Base-by-base conservation (phyloP, 2,113 vertebrate species). In the Desmodus rotundus region DNA sequence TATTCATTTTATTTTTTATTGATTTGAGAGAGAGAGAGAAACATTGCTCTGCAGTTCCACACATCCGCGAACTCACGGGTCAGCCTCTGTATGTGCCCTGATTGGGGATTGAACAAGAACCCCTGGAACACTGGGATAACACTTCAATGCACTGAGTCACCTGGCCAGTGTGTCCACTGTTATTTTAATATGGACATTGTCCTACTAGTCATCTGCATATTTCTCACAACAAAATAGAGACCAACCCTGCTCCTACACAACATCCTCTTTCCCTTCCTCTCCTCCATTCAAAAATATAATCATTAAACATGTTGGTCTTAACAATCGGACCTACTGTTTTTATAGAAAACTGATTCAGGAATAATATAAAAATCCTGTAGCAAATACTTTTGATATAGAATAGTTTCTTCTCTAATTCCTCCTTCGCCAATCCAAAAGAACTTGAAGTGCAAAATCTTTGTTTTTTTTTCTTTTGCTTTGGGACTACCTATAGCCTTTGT, bases 371-470 rank as follows among this genome's bases (percentile, higher is more conserved):
- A 76, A 5, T 83, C 19, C 33, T 73, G 15, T 4, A 77, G 8
- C 33, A 54, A 52, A 70, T 90, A 7, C 13, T 97, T 98, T 96
- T 92, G 41, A 83, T 14, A 0, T 26, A 88, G 5, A 67, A 5
- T 50, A n/a, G 52, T 45, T 76, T 97, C 1, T 26, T 98, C 97
- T 77, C 6, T 22, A 86, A n/a, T 5, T 93, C 33, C 28, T 68
- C 45, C 1, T 83, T 96, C 87, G 50, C 61, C 56, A 91, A 6
- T 61, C 41, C 20, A 72, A 56, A 95, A 73, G 65, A 97, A 63
- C 9, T 22, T 4, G 3, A 50, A 22, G 0, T 73, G 19, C 12
- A 45, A 97, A 91, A 45, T 87, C 19, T 85, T 19, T 77, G 7
- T 41, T 2, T 41, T 80, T 84, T 63, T 77, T 84, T 54, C 0